These are phyloP conservation scores for Chloebia gouldiae DNA, from an alignment of 2,113 vertebrate genomes.

Conservation along the genomic window DNA sequence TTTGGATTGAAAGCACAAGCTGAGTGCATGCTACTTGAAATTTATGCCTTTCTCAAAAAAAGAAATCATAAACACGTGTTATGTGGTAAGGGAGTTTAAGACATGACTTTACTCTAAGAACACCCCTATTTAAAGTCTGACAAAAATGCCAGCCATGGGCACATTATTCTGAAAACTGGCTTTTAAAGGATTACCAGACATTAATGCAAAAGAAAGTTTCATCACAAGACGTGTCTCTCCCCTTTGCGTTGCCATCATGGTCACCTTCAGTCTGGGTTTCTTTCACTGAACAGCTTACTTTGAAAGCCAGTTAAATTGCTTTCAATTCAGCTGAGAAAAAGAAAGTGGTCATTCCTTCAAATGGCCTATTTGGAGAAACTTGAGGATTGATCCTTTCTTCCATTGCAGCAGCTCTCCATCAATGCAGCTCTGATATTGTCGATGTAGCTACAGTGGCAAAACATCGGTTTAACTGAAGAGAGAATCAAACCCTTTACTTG, in stretches of 20 bases:
- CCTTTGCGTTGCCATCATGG: background rate
- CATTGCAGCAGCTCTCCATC: conserved; percentile 7
- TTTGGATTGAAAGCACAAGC: background rate
- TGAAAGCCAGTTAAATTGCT: conserved; percentile 18
- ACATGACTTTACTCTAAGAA: background rate
- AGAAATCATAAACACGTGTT: accelerated
- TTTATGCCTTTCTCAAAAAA: background rate
- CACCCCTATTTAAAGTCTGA: background rate
- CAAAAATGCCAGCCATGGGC: background rate
- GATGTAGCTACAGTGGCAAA: conserved; percentile 18
- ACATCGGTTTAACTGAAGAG: conserved; percentile 19
- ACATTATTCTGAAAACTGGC: background rate
- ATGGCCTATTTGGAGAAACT: conserved; percentile 35
- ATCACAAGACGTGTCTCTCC: background rate
- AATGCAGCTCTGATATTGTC: conserved; percentile 38
- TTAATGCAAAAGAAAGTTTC: background rate
- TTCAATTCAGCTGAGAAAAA: conserved; percentile 43
- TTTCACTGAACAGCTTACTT: background rate
- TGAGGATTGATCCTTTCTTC: conserved; percentile 51
- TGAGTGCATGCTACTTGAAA: background rate
- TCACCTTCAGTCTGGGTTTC: conserved; percentile 11
- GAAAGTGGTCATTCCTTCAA: background rate
- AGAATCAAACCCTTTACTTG: conserved; percentile 57
- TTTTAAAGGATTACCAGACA: background rate
- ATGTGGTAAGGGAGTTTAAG: background rate